Base-by-base conservation (phyloP, 92 coral and sea anemone genomes). In the Porites rus region DNA sequence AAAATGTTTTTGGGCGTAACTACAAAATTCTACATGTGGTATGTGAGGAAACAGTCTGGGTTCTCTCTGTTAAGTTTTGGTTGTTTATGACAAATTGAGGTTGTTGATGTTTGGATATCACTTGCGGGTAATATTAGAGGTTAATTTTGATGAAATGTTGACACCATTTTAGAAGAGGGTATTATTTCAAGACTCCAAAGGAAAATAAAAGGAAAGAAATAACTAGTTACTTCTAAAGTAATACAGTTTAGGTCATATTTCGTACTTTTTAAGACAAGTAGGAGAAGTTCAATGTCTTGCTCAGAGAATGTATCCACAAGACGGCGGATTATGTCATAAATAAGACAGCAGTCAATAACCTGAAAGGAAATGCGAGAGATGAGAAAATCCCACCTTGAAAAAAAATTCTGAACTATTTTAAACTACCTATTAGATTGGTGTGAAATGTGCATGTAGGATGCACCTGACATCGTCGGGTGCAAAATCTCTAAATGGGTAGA, bases 291-390 rank as follows among this genome's bases (percentile, higher is more conserved):
- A 51, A 97, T 84, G 60, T 97, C 99, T 76, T 90, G 91, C 58
- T 87, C 98, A 51, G 80, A 79, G 79, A 97, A 97, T 21, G 89
- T 83, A n/a, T 91, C 89, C 7, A 91, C 95, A 72, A 97, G 83
- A 38, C 85, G 93, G 51, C 97, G 91, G 70, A 97, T 93, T 72
- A 97, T 86, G 90, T 97, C 99, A 78, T 95, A 97, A 84, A 97
- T 93, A 24, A 97, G 91, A 54, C 93, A 81, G 72, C 98, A 93
- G 86, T 95, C 94, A 77, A 95, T 95, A 22, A 95, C 78, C 99
- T 96, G 93, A 9, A 84, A 20, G 59, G 5, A 54, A 56, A 56
- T 38, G 61, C 13, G 61, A 56, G 61, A 10, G 16, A 56, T 56
- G 13, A 56, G 61, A 56, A 14, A 56, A 56, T 56, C 0, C 61